Conservation (phyloP, 2,113 vertebrate species). For the Fukomys damarensis region DNA sequence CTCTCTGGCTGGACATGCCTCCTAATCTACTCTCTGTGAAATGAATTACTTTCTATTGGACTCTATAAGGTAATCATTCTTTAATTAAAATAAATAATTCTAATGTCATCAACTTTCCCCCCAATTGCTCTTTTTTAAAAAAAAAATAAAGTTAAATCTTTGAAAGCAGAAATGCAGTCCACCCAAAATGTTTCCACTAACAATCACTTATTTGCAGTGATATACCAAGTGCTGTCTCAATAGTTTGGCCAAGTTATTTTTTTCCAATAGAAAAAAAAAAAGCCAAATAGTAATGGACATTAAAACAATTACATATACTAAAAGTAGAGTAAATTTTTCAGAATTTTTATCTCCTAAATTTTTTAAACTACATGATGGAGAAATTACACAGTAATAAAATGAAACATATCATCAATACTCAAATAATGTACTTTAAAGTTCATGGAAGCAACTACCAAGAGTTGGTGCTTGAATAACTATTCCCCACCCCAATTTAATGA, state of each 20-base stretch:
- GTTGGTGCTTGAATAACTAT: neutral
- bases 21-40: constrained; percentile 32
- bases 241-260: constrained; percentile 59
- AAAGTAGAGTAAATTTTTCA: constrained; percentile 9
- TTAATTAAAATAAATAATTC: constrained; percentile 62
- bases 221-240: constrained; percentile 62
- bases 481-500: neutral
- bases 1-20: constrained; percentile 4
- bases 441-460: neutral
- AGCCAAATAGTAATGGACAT: constrained; percentile 53
- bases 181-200: constrained; percentile 48
- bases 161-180: constrained; percentile 1
- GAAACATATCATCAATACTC: neutral
- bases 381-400: neutral
- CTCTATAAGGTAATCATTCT: constrained; percentile 66
- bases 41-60: constrained; percentile 50
- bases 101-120: constrained; percentile 23
- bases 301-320: constrained; percentile 72
- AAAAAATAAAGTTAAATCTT: constrained; percentile 59
- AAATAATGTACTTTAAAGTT: neutral
- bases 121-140: neutral
- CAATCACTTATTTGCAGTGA: constrained; percentile 34
- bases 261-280: constrained; percentile 25
- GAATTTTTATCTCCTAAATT: neutral
- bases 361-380: neutral